Conservation (phyloP, 2,888 invertebrate genomes). For the Cryptocephalus primarius region DNA sequence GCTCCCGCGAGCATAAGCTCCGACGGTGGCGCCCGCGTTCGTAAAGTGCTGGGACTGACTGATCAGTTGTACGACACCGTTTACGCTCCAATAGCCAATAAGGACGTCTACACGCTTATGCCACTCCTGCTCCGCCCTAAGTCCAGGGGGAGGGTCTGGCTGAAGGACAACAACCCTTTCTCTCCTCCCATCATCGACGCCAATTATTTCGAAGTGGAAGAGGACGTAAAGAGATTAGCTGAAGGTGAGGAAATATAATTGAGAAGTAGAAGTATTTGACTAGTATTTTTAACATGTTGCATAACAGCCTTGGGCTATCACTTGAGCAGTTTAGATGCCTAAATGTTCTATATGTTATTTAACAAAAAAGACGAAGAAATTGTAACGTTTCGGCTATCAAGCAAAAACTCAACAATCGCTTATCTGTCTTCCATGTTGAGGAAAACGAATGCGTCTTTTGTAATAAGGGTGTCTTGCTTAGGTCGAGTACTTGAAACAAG, state of each 20-base stretch:
- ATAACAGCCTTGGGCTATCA: too few species aligned
- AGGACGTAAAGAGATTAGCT: constrained; percentile 68
- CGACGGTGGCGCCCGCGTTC: constrained; percentile 57
- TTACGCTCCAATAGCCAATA: constrained; percentile 68
- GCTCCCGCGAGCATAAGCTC: constrained; percentile 81
- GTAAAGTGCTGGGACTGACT: constrained; percentile 68
- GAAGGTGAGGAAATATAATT: constrained; percentile 42
- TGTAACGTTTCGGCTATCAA: too few species aligned
- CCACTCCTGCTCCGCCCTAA: constrained; percentile 71
- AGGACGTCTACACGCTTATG: constrained; percentile 75
- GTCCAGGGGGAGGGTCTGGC: constrained; percentile 64
- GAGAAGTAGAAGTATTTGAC: too few species aligned
- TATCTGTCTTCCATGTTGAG: too few species aligned
- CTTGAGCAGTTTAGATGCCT: too few species aligned
- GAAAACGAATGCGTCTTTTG: too few species aligned
- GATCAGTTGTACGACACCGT: constrained; percentile 71
- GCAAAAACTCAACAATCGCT: too few species aligned
- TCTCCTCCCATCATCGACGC: constrained; percentile 83
- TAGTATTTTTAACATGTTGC: too few species aligned
- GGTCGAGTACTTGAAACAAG: too few species aligned
- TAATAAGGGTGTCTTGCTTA: too few species aligned
- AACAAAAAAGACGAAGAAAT: too few species aligned
- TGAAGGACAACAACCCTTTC: constrained; percentile 73
- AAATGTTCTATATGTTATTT: too few species aligned
- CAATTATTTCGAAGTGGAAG: constrained; percentile 77